Base-by-base conservation (phyloP, 2,113 vertebrate species). In the Peromyscus maniculatus region DNA sequence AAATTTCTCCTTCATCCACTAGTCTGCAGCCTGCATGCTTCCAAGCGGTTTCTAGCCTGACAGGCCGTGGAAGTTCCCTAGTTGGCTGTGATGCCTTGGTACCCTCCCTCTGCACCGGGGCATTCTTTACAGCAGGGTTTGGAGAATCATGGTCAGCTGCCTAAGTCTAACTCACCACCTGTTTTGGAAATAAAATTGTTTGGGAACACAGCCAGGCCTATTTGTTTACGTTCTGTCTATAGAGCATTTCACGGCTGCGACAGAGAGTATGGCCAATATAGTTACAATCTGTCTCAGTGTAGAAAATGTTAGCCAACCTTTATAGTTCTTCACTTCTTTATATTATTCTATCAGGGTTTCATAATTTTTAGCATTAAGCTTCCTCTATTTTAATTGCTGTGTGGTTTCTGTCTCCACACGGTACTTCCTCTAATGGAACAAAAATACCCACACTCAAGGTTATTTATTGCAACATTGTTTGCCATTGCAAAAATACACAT, bases 311-410 rank as follows among this genome's bases (percentile, higher is more conserved):
- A 86, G 43, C 71, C 66, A 89, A 69, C 3, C 16, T 19, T 12
- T 66, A 75, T 26, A 69, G n/a, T 88, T 80, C 55, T 93, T 57
- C 79, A 66, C 33, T 57, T 59, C 66, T 46, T 67, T 36, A n/a
- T 89, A 33, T 64, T 93, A 62, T 19, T 43, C 74, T 79, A 46
- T 17, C 62, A 91, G 52, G 49, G 69, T 15, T 93, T 78, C 66
- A 83, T 69, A 55, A 52, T 72, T 77, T 28, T 93, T 87, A 87
- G 43, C 75, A 55, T 49, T 77, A 87, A 90, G 43, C 21, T 84
- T 94, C 33, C 66, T 84, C 74, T 87, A 52, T 94, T 87, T 94
- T 91, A 96, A 80, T 95, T 88, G 83, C 16, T 13, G 7, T 82
- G 67, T 64, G 11, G 26, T 89, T 93, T 97, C 74, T 93, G 28